Base-by-base conservation (phyloP, 1,140 invertebrate genomes). In the Tigriopus japonicus region DNA sequence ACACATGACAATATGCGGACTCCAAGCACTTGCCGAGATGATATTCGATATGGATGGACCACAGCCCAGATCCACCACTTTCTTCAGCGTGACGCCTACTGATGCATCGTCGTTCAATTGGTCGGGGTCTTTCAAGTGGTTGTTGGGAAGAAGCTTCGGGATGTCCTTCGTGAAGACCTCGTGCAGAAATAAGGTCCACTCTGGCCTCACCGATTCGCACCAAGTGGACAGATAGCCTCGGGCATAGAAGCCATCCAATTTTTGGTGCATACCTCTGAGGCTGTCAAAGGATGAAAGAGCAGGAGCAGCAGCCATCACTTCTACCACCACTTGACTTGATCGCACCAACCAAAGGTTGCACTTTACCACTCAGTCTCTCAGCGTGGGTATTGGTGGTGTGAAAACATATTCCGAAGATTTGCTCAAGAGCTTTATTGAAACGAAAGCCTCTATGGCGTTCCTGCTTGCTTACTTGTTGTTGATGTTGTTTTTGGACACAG, bases 11-110 rank as follows among this genome's bases (percentile, higher is more conserved):
- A 58, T 58, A 41, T 58, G 55, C 15, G 55, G 6, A 23, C 55
- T 41, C 24, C 41, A 58, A 6, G 24, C 14, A 23, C 55, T 58
- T 5, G 55, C 55, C 42, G 55, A 23, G 13, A 58, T 58, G 41
- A 58, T 58, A 23, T 58, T 58, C 12, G 55, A 58, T 41, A 58
- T 58, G 13, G 55, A 58, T n/a, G 55, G 55, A 17, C 55, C 55
- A 58, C 55, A 58, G 15, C 55, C 55, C 14, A 58, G 13, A 23
- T 58, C 55, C 3, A 58, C 19, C n/a, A 54, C 52, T 13, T 6
- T 28, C n/a, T 21, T 21, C 15, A 10, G 9, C 3, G 14, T 5
- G n/a, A 23, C 52, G 12, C 28, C 3, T 35, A 9, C 3, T 35
- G 28, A 35, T 35, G 28, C 28, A 35, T 35, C 9, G 3, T 35